These are phyloP conservation scores for Eurytoma adleriae DNA, from an alignment of 2,888 invertebrate genomes.

Conservation along the genomic window DNA sequence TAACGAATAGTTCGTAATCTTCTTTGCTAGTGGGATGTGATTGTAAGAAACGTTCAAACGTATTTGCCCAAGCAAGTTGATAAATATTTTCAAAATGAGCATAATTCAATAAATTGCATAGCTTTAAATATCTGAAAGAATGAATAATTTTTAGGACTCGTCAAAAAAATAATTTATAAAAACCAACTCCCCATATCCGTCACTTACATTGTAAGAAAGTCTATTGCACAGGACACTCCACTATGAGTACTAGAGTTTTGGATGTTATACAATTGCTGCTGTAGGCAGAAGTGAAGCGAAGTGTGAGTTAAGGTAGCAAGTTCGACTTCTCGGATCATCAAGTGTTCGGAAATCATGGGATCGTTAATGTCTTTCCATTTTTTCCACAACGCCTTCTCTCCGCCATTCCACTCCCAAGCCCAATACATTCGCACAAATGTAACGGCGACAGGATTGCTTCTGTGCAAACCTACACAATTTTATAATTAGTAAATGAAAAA, in stretches of 20 bases:
- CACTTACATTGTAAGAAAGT: slow-evolving; percentile 79
- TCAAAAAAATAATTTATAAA: not conserved
- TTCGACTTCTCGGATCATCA: slow-evolving; percentile 74
- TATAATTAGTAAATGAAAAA: not conserved
- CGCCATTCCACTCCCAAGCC: slow-evolving; percentile 71
- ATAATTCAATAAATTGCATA: slow-evolving; percentile 72
- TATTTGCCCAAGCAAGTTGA: slow-evolving; percentile 81
- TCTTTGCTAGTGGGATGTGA: slow-evolving; percentile 82
- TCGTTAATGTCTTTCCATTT: slow-evolving; percentile 62
- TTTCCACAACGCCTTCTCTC: slow-evolving; percentile 65
- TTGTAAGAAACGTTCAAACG: slow-evolving; percentile 80
- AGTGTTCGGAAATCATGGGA: slow-evolving; percentile 61
- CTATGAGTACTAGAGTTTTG: slow-evolving; percentile 82
- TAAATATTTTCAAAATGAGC: slow-evolving; percentile 72
- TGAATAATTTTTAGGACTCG: not conserved
- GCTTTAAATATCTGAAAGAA: slow-evolving; percentile 76
- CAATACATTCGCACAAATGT: slow-evolving; percentile 70
- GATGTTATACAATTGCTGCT: slow-evolving; percentile 78
- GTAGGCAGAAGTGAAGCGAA: slow-evolving; percentile 78
- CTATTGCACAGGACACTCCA: slow-evolving; percentile 79
- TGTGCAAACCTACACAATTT: slow-evolving; percentile 60
- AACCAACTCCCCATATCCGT: not conserved
- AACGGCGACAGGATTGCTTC: slow-evolving; percentile 59
- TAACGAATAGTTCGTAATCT: slow-evolving; percentile 80
- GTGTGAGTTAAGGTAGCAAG: slow-evolving; percentile 77